phyloP scores from a whole-genome alignment of 2,797 vertebrate genomes.

The Tarsius wallacei region DNA sequence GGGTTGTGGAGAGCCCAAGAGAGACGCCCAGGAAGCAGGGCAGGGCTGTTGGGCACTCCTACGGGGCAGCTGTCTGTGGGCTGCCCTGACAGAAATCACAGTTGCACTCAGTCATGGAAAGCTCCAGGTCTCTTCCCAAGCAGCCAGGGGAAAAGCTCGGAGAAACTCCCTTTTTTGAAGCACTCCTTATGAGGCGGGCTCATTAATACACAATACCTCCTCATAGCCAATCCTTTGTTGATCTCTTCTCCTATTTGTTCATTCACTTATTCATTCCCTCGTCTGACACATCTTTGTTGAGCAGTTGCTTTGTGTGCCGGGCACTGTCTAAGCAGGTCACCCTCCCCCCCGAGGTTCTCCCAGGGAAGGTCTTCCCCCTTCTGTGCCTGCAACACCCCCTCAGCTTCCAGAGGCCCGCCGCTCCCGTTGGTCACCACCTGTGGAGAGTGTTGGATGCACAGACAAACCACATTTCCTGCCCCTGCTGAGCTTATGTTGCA shows the following conservation, averaged over 20 bases:
- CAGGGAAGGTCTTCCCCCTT: fast-evolving
- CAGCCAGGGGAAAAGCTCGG: neutral
- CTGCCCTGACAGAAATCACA: neutral
- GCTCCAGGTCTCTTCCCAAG: neutral
- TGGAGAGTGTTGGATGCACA: neutral
- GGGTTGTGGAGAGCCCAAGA: no score
- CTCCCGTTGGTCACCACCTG: neutral
- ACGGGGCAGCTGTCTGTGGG: neutral
- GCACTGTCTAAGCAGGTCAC: fast-evolving
- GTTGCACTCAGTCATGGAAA: neutral
- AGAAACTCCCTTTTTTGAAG: neutral
- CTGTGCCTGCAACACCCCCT: neutral
- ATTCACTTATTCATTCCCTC: neutral
- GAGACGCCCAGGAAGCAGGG: neutral
- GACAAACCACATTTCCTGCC: neutral
- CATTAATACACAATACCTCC: neutral
- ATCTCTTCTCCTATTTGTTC: neutral
- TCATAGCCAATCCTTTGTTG: neutral
- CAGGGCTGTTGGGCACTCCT: no score
- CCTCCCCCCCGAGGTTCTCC: neutral
- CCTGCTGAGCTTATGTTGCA: no score
- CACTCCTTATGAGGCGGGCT: neutral
- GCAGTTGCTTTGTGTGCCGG: neutral
- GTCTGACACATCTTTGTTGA: neutral
- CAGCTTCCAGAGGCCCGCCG: neutral